Evolutionary conservation across 2,888 invertebrate species (phyloP), one percentile per base, ranked within the genome.

Genomic region (Torymus texanus): DNA sequence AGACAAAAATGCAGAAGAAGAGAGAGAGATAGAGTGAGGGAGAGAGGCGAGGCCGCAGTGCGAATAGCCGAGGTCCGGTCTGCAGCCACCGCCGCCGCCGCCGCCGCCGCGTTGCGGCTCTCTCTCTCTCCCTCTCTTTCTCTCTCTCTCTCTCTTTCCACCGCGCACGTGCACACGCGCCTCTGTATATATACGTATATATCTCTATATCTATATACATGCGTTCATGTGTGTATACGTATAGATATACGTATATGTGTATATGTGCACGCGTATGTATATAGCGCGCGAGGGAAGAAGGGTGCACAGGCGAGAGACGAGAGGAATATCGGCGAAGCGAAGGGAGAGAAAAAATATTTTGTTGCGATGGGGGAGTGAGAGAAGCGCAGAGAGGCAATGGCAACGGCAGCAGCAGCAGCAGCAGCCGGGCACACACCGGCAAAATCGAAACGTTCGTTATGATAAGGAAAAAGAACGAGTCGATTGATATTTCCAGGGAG

Each of bases 1-100:
- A 78, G 82, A 79, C 59, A 77, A 73, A 79, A 82, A 62, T 75
- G 55, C 29, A 62, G 51, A 51, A 67, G 62, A 70, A 55, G 68
- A 24, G 51, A 75, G 21, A 67, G 41, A 66, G 21, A 24, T n/a
- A n/a, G 59, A 58, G 41, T 1, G n/a, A 12, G 41, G 24, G 59
- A 24, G 59, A 21, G 73, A 66, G 51, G 71, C 68, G 56, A 51
- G 59, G 67, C 65, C 62, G 50, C n/a, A 18, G 62, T 24, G 55
- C 61, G 58, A 63, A 79, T 79, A 79, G 29, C 53, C 58, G 24
- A 62, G 58, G 71, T 79, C 72, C 79, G 72, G 71, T 75, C 71
- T 76, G 65, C 51, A 18, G 18, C 53, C 55, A 3, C 24, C 55
- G 21, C 24, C 10, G 24, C 67, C 24, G 63, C 24, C 55, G 21